A percentile compares a stretch with the other conserved stretches of the same genome.
Evolutionary conservation across 1,140 invertebrate species (phyloP).

Genomic region (Lethrus apterus): DNA sequence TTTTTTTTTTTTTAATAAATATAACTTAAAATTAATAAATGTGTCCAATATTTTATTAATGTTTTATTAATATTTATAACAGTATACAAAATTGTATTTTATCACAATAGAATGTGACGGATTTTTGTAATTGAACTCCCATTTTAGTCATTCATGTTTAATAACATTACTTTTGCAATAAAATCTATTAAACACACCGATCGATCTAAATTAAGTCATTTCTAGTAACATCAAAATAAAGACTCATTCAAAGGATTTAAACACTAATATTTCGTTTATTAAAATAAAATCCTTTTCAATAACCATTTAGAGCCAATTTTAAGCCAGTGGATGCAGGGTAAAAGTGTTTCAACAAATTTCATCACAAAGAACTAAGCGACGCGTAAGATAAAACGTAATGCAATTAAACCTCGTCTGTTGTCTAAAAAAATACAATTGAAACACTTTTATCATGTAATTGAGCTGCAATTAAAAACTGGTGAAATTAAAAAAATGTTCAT

Average conservation of each 20-base stretch:
- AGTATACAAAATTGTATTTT: constrained; percentile 26
- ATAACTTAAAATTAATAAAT: constrained; percentile 8
- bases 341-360: too few species aligned
- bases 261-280: too few species aligned
- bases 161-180: constrained; percentile 10
- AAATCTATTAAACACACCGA: too few species aligned
- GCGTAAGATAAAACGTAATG: too few species aligned
- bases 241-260: too few species aligned
- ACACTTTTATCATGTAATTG: constrained; percentile 25
- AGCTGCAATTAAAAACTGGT: constrained; percentile 20
- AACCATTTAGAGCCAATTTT: too few species aligned
- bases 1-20: neutral
- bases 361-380: too few species aligned
- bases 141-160: constrained; percentile 14
- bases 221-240: too few species aligned
- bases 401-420: too few species aligned
- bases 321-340: too few species aligned
- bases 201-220: too few species aligned
- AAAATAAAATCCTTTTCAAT: too few species aligned
- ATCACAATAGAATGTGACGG: constrained; percentile 28
- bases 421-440: constrained; percentile 18
- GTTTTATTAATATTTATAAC: constrained; percentile 19
- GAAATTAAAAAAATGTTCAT: constrained; percentile 1
- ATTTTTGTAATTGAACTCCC: constrained; percentile 16
- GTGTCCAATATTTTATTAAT: constrained; percentile 16